Base-by-base conservation (phyloP, 2,113 vertebrate species). In the Ciconia stormi region DNA sequence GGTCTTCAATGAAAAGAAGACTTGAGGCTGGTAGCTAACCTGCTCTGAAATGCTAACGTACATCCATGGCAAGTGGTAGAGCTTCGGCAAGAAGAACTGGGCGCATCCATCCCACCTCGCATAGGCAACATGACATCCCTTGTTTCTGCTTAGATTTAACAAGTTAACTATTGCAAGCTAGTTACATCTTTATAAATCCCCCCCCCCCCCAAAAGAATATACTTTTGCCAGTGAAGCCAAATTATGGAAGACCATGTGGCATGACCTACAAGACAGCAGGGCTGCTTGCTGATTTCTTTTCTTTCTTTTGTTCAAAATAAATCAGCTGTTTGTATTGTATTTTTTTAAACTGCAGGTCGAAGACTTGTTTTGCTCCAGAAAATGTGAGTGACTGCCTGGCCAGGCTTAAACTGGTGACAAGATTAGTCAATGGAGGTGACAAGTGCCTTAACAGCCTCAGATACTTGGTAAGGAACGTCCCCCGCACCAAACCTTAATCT, bases 1-100 rank as follows among this genome's bases (percentile, higher is more conserved):
- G 12, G 49, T 52, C 49, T 63, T 52, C 89, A 69, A 4, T 0
- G 5, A 78, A 16, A 36, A 32, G 53, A 17, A 52, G 36, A 17
- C 22, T 10, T 2, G 29, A 13, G 34, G 56, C 22, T 11, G 26
- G 58, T 6, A 13, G 16, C 5, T 17, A 4, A 69, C 66, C 59
- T 62, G 78, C 66, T 79, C 72, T 23, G 11, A 49, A 58, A 40
- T 3, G 20, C 30, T 23, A 5, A 40, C 0, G 0, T 16, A 9
- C 15, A 7, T 14, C 63, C 42, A 20, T 0, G 0, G 52, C 0
- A 0, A 21, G 22, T 14, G 58, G 40, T 5, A 14, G 52, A 49
- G 26, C 58, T 78, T 53, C 0, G 2, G 58, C 40, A 52, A 47
- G 50, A 69, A 82, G 47, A 36, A 49, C 42, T 4, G 30, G 53